phyloP scores from a whole-genome alignment of 1,140 invertebrate species.

The Cheumatopsyche charites region DNA sequence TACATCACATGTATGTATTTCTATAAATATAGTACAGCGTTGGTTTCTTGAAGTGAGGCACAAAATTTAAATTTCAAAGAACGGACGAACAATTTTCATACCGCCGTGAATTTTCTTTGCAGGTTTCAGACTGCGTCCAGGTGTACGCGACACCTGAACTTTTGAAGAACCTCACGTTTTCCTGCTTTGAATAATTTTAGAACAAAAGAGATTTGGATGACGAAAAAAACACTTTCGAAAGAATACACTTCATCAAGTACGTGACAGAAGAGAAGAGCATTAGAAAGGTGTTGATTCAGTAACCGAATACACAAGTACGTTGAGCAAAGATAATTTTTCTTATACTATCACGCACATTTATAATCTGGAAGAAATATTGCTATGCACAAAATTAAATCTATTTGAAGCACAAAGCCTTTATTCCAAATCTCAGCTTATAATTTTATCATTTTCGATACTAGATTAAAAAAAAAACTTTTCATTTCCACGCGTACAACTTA shows the following conservation, averaged over 20 bases:
- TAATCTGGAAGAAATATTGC: no score
- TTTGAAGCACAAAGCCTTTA: no score
- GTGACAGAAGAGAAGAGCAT: no score
- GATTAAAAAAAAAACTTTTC: no score
- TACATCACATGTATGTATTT: neutral
- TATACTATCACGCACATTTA: no score
- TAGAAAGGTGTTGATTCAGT: no score
- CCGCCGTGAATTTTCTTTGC: neutral
- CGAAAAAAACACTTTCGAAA: neutral
- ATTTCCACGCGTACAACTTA: no score
- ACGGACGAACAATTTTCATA: slow-evolving; percentile 9
- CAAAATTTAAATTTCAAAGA: slow-evolving; percentile 14
- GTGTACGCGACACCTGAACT: slow-evolving; percentile 18
- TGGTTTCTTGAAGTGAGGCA: neutral
- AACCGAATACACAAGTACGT: no score
- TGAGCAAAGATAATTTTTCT: no score
- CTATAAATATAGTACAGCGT: neutral
- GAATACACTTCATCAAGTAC: neutral
- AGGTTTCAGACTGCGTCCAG: slow-evolving; percentile 1
- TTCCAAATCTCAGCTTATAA: no score
- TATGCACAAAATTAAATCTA: no score
- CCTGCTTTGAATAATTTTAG: slow-evolving; percentile 21
- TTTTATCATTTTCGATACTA: no score
- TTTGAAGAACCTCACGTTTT: slow-evolving; percentile 21
- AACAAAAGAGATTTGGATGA: slow-evolving; percentile 4